Conservation (phyloP, 2,113 vertebrate species). For the Tretioscincus oriximinensis region DNA sequence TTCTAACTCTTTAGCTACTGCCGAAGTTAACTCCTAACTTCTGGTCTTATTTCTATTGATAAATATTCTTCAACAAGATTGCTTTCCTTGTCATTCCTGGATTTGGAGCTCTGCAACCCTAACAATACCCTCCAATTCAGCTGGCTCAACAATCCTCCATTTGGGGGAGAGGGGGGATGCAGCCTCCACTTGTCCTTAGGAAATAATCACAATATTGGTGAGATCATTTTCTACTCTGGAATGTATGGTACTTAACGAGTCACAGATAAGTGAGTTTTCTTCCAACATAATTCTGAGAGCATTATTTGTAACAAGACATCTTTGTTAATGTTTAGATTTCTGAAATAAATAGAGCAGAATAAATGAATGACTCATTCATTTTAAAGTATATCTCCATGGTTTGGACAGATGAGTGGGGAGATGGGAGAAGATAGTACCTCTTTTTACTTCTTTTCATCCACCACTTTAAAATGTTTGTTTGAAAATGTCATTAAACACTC, state of each 20-base stretch:
- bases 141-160: too few relatives aligned
- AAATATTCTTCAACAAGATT: too few relatives aligned
- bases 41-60: too few relatives aligned
- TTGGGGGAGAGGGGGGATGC: too few relatives aligned
- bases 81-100: too few relatives aligned
- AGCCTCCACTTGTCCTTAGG: neutral
- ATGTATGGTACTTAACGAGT: neutral
- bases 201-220: neutral
- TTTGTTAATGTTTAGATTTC: neutral
- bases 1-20: too few relatives aligned
- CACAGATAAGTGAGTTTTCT: neutral
- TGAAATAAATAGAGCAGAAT: conserved; percentile 10
- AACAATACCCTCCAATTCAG: too few relatives aligned
- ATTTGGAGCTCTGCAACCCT: too few relatives aligned
- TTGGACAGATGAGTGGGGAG: neutral
- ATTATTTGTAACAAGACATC: neutral
- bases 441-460: neutral
- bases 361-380: neutral
- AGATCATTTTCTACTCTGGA: neutral
- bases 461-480: neutral
- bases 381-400: neutral
- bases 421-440: too few relatives aligned
- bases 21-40: too few relatives aligned
- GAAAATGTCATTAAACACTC: neutral
- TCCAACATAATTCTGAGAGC: neutral